Evolutionary conservation across 2,113 vertebrate species (phyloP), one percentile per base, ranked within the genome.

Genomic region (Tragelaphus scriptus): DNA sequence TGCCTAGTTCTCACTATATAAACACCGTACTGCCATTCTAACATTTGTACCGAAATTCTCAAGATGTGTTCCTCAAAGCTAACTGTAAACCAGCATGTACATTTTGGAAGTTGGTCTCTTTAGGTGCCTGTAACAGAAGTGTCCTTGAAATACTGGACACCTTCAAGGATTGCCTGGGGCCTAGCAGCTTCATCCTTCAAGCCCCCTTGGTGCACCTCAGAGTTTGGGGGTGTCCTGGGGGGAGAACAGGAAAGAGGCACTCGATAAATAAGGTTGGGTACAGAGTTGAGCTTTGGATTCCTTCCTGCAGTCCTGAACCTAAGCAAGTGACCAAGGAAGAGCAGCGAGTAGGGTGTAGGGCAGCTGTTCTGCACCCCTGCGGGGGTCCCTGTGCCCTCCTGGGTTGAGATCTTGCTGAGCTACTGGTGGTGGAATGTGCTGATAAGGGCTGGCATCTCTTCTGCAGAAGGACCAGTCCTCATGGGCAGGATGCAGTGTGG

Each of bases 181-280:
- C 49, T 40, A 65, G 32, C 79, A 79, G 63, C 96, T 65, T 53
- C 21, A 16, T 25, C 44, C n/a, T 79, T 40, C 5, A 0, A 4
- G 28, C 21, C 7, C 2, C 16, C 7, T 1, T 36, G 23, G 10
- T 21, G 19, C 59, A 8, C 0, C 0, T 5, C 1, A 5, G 58
- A 75, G 36, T 30, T 6, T 6, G 21, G 88, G 44, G 13, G 36
- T 8, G 5, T 2, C n/a, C n/a, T 36, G 5, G 51, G 26, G 6
- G 44, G 30, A 53, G 32, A 21, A 84, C 3, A 2, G 30, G 61
- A 14, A 84, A 26, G 53, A 44, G 6, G 11, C 25, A 6, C 40
- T 17, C 7, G 2, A 15, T 79, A 53, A 47, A 47, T 10, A 55
- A 26, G 71, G 14, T n/a, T 2, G 26, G 63, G 9, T 4, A 10